A percentile compares a stretch with the other conserved stretches of the same genome.
These are phyloP conservation scores for Prosapia bicincta DNA, from an alignment of 2,888 invertebrate species.

Conservation along the genomic window DNA sequence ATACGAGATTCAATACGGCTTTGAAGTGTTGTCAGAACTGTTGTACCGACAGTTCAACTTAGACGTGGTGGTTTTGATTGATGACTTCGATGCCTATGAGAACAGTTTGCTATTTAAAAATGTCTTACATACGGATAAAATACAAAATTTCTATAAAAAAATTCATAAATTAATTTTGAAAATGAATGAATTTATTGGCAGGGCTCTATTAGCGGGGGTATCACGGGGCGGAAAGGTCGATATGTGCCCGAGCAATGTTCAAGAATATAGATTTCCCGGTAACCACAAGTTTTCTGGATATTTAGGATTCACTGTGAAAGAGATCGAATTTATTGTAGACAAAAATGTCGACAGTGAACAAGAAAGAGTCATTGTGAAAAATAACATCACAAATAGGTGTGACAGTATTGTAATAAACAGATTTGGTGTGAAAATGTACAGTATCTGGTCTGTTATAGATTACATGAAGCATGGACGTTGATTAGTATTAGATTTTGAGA, in stretches of 20 bases:
- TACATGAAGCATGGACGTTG: too few relatives aligned
- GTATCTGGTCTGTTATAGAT: too few relatives aligned
- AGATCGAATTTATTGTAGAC: background rate
- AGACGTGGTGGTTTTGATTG: background rate
- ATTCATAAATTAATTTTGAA: background rate
- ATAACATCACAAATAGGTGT: background rate
- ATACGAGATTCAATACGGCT: background rate
- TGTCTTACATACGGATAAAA: background rate
- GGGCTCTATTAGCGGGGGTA: background rate
- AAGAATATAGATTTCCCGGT: background rate
- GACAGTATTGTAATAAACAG: background rate
- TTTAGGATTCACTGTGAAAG: background rate
- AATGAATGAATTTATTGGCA: background rate
- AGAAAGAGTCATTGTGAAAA: background rate
- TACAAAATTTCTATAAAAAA: background rate
- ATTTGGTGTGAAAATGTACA: background rate
- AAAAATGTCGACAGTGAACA: background rate
- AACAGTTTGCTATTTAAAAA: background rate
- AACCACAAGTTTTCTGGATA: background rate
- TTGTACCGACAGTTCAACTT: background rate
- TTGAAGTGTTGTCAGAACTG: background rate
- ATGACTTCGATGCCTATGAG: background rate
- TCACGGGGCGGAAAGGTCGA: background rate
- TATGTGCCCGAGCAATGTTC: background rate
- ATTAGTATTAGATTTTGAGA: too few relatives aligned